A percentile compares a stretch with the other conserved stretches of the same genome.
Evolutionary conservation across 2,888 invertebrate species (phyloP).

Genomic region (Lasioglossum morio): DNA sequence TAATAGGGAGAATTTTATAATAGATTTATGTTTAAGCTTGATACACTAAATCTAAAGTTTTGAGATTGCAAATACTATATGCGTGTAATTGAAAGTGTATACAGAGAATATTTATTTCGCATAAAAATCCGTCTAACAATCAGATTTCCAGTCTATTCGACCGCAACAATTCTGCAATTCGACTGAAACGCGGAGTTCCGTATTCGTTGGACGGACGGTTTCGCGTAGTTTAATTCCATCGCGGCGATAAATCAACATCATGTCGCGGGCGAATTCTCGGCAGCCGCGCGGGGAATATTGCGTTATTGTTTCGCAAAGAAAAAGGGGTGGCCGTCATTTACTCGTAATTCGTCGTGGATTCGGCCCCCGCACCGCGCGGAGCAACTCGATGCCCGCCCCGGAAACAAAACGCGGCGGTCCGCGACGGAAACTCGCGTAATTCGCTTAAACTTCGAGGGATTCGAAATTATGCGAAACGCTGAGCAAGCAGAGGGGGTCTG

Average conservation of each 20-base stretch:
- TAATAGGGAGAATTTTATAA: too few species aligned
- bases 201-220: background rate
- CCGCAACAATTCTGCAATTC: background rate
- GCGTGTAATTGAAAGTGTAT: too few species aligned
- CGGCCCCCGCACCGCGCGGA: background rate
- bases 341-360: conserved; percentile 17
- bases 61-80: too few species aligned
- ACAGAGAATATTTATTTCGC: too few species aligned
- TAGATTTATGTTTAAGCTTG: too few species aligned
- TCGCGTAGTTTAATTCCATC: conserved; percentile 12
- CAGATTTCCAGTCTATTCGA: background rate
- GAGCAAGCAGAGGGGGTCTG: conserved; percentile 56
- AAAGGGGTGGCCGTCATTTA: background rate
- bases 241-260: conserved; percentile 3
- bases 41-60: too few species aligned
- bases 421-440: conserved; percentile 50
- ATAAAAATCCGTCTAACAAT: background rate
- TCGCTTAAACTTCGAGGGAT: conserved; percentile 56
- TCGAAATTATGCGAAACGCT: conserved; percentile 61
- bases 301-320: conserved; percentile 19
- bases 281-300: conserved; percentile 11
- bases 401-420: conserved; percentile 33
- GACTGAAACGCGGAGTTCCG: background rate
- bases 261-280: background rate
- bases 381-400: conserved; percentile 19